Percentiles rank a stretch among this genome's conserved stretches.
phyloP scores from a whole-genome alignment of 2,888 invertebrate species.

The Catonia carolina region DNA sequence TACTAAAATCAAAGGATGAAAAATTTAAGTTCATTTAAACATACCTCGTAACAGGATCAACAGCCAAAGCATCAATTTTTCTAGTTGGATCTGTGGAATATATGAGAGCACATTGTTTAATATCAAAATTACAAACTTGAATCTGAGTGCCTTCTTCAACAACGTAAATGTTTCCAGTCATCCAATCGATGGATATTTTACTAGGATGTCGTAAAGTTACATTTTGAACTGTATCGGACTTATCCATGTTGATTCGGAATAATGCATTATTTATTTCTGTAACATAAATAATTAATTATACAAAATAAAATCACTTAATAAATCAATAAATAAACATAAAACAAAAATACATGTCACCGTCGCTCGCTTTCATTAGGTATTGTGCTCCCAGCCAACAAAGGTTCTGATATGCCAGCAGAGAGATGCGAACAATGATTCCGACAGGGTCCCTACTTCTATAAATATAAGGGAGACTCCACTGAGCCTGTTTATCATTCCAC shows the following conservation, averaged over 20 bases:
- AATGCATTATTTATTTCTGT: background rate
- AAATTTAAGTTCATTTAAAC: constrained; percentile 45
- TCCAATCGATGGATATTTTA: constrained; percentile 65
- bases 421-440: no score
- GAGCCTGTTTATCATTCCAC: no score
- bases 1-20: constrained; percentile 49
- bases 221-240: constrained; percentile 30
- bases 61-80: constrained; percentile 51
- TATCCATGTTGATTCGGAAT: constrained; percentile 1
- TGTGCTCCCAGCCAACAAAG: no score
- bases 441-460: no score
- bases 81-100: constrained; percentile 47
- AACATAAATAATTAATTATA: background rate
- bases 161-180: constrained; percentile 63
- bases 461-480: no score
- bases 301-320: constrained; percentile 20
- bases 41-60: constrained; percentile 50
- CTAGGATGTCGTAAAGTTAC: constrained; percentile 40
- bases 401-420: no score
- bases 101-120: constrained; percentile 50
- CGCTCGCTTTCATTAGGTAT: no score
- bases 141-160: constrained; percentile 43
- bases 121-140: constrained; percentile 49
- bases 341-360: no score
- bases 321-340: no score